A percentile compares a stretch with the other conserved stretches of the same genome.
These are phyloP conservation scores for Papilio machaon DNA, from an alignment of 1,140 invertebrate genomes.

Conservation along the genomic window DNA sequence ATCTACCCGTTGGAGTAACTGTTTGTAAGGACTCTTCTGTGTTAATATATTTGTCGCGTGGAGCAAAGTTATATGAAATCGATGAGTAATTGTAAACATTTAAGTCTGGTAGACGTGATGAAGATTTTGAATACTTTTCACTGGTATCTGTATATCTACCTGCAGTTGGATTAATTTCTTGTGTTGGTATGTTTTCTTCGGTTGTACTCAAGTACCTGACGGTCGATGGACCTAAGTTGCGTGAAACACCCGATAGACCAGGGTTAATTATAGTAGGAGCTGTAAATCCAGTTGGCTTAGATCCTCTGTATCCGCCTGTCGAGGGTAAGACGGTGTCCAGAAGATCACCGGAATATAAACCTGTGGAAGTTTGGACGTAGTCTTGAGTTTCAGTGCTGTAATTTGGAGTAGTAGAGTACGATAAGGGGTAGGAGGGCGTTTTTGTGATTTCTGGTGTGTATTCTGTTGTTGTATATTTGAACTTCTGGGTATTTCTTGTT, in stretches of 20 bases:
- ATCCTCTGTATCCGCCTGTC: slow-evolving; percentile 11
- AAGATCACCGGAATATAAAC: slow-evolving; percentile 13
- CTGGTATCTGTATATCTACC: slow-evolving; percentile 30
- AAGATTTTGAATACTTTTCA: slow-evolving; percentile 15
- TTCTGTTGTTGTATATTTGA: slow-evolving; percentile 54
- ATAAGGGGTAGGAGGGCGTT: slow-evolving; percentile 20
- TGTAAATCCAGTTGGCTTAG: slow-evolving; percentile 29
- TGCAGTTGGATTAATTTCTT: slow-evolving; percentile 25
- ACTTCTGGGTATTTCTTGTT: slow-evolving; percentile 57
- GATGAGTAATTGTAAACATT: slow-evolving; percentile 10
- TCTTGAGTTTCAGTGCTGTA: slow-evolving; percentile 19
- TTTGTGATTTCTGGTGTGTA: slow-evolving; percentile 31
- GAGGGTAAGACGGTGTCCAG: slow-evolving; percentile 25
- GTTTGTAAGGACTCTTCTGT: slow-evolving; percentile 14
- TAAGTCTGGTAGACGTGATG: slow-evolving; percentile 15
- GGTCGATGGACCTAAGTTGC: slow-evolving; percentile 31
- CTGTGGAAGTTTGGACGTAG: slow-evolving; percentile 27
- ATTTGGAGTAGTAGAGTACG: slow-evolving; percentile 32
- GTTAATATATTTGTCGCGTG: slow-evolving; percentile 9
- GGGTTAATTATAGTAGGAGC: slow-evolving; percentile 29
- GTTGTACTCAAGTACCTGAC: slow-evolving; percentile 32
- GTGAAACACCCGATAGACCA: slow-evolving; percentile 32
- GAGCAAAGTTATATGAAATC: slow-evolving; percentile 1
- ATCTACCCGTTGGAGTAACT: slow-evolving; percentile 1
- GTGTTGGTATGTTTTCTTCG: slow-evolving; percentile 14